Evolutionary conservation across 2,113 vertebrate species (phyloP), one percentile per base, ranked within the genome.

Genomic region (Pollimyrus isidori): DNA sequence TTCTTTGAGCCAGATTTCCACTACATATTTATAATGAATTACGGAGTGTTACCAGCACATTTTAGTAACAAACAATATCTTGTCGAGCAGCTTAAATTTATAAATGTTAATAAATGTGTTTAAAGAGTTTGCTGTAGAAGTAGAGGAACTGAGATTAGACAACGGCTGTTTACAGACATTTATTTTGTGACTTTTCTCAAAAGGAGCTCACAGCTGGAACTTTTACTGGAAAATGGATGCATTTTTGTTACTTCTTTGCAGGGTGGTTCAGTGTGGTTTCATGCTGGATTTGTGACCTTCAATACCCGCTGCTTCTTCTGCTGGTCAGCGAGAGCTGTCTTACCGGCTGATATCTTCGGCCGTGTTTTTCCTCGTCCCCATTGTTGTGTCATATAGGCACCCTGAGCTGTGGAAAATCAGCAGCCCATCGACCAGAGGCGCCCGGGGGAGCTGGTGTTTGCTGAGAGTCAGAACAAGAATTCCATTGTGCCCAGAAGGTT

Each of bases 341-440:
- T 26, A 86, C 56, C 15, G 35, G 30, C 73, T 42, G 69, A 35
- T 87, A 42, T 90, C 88, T 87, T 76, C 13, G 26, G 42, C 86
- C 42, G 45, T 73, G 49, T 13, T 76, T 80, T 13, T 69, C 30
- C 69, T 48, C 69, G 62, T 80, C 9, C 53, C 85, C 39, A 58
- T 58, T 80, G 65, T 89, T 85, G 88, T 86, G 88, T 88, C 88
- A 89, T 50, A 88, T 42, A 89, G 56, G 76, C 58, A 50, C 87
- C 49, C 85, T 84, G 73, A 90, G 80, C 42, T 30, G 85, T 53
- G 49, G 69, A 45, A 80, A 89, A 89, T 90, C 90, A 90, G 88
- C 85, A 30, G 88, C 50, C 88, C 80, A 88, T 89, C 86, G 85
- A 86, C 88, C 49, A 58, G 88, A 89, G 84, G 80, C 80, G 88